phyloP scores from a whole-genome alignment of 2,888 invertebrate species.

The Sepiola atlantica region DNA sequence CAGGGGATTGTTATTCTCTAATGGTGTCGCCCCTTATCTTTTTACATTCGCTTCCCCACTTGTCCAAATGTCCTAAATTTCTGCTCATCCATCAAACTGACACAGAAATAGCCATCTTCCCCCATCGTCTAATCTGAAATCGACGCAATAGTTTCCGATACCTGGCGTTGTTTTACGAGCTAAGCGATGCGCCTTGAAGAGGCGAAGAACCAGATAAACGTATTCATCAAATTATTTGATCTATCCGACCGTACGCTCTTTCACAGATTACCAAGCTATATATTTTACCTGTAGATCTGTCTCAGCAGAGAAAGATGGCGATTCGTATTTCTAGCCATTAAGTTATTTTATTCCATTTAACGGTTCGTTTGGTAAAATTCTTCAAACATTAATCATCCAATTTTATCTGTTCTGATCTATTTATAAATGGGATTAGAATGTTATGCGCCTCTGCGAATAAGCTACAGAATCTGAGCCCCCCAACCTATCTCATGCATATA shows the following conservation, averaged over 20 bases:
- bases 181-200: neutral
- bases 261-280: neutral
- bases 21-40: neutral
- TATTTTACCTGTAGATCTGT: neutral
- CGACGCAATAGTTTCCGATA: constrained; percentile 16
- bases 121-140: constrained; percentile 2
- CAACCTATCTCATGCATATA: too few relatives aligned
- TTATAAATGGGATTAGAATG: neutral
- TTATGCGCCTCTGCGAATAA: neutral
- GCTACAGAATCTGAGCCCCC: too few relatives aligned
- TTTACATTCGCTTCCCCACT: too few relatives aligned
- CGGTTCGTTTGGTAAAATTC: neutral
- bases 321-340: neutral
- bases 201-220: neutral
- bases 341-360: neutral
- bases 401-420: neutral
- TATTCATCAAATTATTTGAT: constrained; percentile 12
- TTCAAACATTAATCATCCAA: neutral
- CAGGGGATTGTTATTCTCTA: neutral
- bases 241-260: neutral
- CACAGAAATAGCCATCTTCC: neutral
- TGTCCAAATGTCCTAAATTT: neutral
- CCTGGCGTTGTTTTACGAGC: constrained; percentile 12
- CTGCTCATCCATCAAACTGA: neutral
- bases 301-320: neutral